Evolutionary conservation across 1,140 invertebrate species (phyloP), one percentile per base, ranked within the genome.

Genomic region (Anastatus disparis): DNA sequence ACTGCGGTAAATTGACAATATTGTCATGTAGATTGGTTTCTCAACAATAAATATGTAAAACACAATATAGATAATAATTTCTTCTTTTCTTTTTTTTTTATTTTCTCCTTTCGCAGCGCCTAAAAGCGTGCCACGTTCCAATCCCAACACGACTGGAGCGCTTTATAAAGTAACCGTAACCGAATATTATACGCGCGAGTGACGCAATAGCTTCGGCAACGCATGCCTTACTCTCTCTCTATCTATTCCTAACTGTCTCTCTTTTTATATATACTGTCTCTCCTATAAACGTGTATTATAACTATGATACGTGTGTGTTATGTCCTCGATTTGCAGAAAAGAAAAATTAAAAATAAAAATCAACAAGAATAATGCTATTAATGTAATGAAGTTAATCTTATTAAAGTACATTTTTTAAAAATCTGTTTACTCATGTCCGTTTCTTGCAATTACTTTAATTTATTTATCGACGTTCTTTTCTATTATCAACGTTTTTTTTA

Each of bases 101-200:
- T 12, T 35, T 35, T 40, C 31, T 58, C 35, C 31, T 56, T 26
- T 66, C 9, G 42, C 38, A 38, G 31, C 7, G 38, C 55, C 50
- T 63, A 70, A 70, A 63, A 70, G 58, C 67, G 58, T 62, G 69
- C 61, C 59, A 70, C 69, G 68, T 70, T 56, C 59, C 59, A 40
- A 70, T 70, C 40, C 48, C 22, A n/a, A n/a, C 52, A 20, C 52
- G 61, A 55, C 69, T 70, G 69, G 69, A 70, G 52, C 42, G 53
- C 69, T 70, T 64, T 64, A 70, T 62, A 70, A 70, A 70, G 67
- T 70, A 62, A 62, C 67, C 67, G 67, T 70, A 70, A 70, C 67
- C 48, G 50, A 62, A 70, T 70, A 70, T 70, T 64, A 70, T 58
- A 70, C 69, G 48, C 69, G 44, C 52, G 52, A 64, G 53, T 70